phyloP scores from a whole-genome alignment of 2,797 vertebrate genomes.

The Lepidocolaptes lacrymiger region DNA sequence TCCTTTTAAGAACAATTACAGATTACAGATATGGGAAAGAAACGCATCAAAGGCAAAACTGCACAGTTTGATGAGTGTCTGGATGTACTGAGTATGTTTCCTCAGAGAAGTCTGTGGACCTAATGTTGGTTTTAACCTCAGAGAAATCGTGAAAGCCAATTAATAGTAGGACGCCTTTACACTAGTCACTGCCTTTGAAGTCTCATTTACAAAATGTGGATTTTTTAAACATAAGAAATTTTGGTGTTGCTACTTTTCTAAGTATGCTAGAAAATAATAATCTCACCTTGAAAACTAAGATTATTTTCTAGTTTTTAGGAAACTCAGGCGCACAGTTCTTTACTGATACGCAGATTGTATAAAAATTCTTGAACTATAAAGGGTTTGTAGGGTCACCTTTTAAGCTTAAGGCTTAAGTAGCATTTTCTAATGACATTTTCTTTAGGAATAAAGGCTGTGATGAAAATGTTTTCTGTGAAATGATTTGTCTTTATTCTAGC shows the following conservation, averaged over 20 bases:
- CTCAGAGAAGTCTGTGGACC: background rate
- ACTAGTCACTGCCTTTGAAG: background rate
- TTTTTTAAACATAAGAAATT: background rate
- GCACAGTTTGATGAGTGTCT: slow-evolving; percentile 74
- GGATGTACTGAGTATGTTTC: slow-evolving; percentile 80
- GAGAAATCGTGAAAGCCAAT: background rate
- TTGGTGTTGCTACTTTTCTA: background rate
- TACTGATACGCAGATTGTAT: background rate
- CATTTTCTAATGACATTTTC: background rate
- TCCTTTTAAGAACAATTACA: slow-evolving; percentile 7
- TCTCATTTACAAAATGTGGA: background rate
- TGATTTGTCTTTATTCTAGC: background rate
- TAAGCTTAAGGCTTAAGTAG: background rate
- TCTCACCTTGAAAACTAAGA: background rate
- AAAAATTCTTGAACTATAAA: background rate
- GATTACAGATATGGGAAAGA: slow-evolving; percentile 87
- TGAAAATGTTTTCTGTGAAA: background rate
- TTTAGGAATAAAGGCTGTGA: background rate
- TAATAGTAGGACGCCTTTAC: background rate
- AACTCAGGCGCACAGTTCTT: background rate
- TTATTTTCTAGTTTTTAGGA: background rate
- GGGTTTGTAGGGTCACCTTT: background rate
- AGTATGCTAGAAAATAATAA: background rate
- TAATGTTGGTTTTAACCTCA: background rate
- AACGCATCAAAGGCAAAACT: slow-evolving; percentile 82